Conservation (phyloP, 2,113 vertebrate species). For the Pygathrix nemaeus region DNA sequence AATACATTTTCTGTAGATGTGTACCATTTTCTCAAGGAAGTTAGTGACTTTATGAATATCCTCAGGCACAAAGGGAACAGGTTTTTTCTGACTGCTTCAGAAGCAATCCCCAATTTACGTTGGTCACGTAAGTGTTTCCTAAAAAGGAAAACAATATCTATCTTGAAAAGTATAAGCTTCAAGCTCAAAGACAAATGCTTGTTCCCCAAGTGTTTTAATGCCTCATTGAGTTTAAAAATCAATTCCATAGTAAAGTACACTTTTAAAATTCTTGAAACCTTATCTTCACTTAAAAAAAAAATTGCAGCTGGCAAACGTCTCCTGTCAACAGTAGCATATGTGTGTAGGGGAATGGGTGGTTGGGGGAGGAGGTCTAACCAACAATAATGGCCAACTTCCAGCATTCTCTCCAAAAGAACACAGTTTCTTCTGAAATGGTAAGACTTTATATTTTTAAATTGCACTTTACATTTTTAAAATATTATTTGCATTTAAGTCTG, state of each 20-base stretch:
- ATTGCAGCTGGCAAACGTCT: neutral
- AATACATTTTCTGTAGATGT: constrained; percentile 73
- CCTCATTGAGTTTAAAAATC: constrained; percentile 44
- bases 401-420: neutral
- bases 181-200: constrained; percentile 57
- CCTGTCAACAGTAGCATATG: neutral
- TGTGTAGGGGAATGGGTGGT: neutral
- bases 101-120: neutral
- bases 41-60: constrained; percentile 45
- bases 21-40: constrained; percentile 57
- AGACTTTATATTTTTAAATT: constrained; percentile 9
- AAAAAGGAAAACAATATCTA: constrained; percentile 60
- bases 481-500: neutral
- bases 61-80: constrained; percentile 46
- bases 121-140: constrained; percentile 17
- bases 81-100: constrained; percentile 17
- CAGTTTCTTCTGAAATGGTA: neutral
- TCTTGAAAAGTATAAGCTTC: constrained; percentile 38
- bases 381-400: neutral
- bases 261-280: constrained; percentile 22
- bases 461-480: neutral
- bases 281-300: neutral
- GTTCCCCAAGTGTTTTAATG: constrained; percentile 35
- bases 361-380: no score
- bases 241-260: neutral